These are phyloP conservation scores for Diplodus puntazzo DNA, from an alignment of 2,797 vertebrate genomes.

Conservation along the genomic window DNA sequence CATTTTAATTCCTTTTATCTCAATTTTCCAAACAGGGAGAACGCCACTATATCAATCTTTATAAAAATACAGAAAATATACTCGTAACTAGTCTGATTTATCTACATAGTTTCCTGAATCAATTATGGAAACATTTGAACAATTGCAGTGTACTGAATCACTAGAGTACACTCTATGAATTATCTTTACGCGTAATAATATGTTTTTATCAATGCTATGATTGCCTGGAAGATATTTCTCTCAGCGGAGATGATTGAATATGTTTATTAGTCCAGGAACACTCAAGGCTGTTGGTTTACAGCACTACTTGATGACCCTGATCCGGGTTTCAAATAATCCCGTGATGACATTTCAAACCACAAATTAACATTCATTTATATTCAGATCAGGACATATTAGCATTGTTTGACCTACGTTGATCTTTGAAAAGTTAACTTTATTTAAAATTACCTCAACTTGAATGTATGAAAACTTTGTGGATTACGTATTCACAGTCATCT, in stretches of 20 bases:
- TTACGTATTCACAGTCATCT: neutral
- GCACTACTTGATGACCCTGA: no score
- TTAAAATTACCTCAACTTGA: constrained; percentile 24
- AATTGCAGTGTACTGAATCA: constrained; percentile 11
- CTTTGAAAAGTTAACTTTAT: neutral
- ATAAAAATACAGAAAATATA: neutral
- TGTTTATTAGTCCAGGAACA: neutral
- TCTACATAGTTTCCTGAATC: constrained; percentile 15
- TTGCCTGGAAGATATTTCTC: constrained; percentile 14
- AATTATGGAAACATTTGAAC: constrained; percentile 1
- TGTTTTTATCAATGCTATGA: constrained; percentile 24
- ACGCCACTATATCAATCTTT: constrained; percentile 30
- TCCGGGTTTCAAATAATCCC: neutral
- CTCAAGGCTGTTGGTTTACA: neutral
- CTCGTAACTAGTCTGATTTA: neutral
- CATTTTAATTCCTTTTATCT: neutral
- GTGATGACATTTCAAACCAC: neutral
- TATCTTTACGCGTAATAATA: constrained; percentile 1
- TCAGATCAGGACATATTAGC: neutral
- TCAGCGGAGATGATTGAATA: neutral
- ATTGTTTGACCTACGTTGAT: neutral
- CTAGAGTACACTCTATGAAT: constrained; percentile 8
- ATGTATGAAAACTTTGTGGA: constrained; percentile 14
- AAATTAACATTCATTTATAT: neutral
- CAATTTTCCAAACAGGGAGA: constrained; percentile 21